Base-by-base conservation (phyloP, 2,113 vertebrate species). In the Trogon surrucura region DNA sequence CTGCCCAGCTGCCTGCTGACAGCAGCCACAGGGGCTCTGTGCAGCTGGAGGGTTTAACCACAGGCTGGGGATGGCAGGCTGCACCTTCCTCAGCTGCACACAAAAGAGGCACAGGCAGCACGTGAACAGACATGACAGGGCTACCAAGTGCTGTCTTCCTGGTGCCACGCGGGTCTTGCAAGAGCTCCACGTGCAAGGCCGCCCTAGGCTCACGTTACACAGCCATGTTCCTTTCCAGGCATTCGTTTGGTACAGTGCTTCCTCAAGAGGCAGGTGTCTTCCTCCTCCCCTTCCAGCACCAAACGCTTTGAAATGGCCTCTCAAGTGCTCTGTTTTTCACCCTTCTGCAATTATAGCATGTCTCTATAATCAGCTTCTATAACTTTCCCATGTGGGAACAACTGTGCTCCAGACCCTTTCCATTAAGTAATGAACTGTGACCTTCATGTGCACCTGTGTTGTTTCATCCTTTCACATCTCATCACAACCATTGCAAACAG, bases 151-250 rank as follows among this genome's bases (percentile, higher is more conserved):
- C 30, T 38, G 5, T 65, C 19, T 48, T 5, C 11, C 36, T 72
- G 36, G 30, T 54, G 57, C 25, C 18, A 30, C 73, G 48, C 14
- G n/a, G 16, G 45, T 19, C 23, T 34, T 36, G 11, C 51, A 38
- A 69, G 54, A 58, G 48, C n/a, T 66, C 16, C 21, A 47, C 3
- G 2, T 44, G 29, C 48, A 10, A 0, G 1, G 2, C 27, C 4
- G 77, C 25, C 80, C 6, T 48, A 36, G 53, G 29, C 58, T 41
- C 6, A 5, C 0, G 0, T n/a, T 74, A 13, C 34, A 16, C 41
- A 30, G 12, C 38, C 20, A 1, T 8, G 38, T 51, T 23, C 27
- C 27, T 27, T 65, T 14, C 20, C 13, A 29, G 41, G 29, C 36
- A 48, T 38, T 38, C 41, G 4, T 60, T 20, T 1, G 2, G 21